Base-by-base conservation (phyloP, 2,888 invertebrate species). In the Quadroppia sp. region DNA sequence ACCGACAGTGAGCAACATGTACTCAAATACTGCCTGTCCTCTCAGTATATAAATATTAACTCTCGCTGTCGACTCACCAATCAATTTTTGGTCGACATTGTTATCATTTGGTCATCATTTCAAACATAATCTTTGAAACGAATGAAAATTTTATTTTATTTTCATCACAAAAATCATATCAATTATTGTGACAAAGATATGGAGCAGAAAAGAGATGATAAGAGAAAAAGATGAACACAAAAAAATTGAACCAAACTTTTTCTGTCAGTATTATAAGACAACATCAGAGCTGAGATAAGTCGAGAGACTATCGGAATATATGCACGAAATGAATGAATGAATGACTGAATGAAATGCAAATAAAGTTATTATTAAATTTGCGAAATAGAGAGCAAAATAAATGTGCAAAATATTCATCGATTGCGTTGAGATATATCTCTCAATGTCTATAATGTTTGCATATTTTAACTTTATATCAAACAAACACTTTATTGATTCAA, bases 341-440 rank as follows among this genome's bases (percentile, higher is more conserved):
- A 59, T 25, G 15, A 23, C 6, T 3, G 25, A 59, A 25, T 59
- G 56, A 59, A n/a, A 59, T 59, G 56, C 25, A 59, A 59, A 59
- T 59, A 59, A 59, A 20, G 20, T 59, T 20, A 59, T 59, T 59
- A 59, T n/a, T 13, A 59, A 59, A 23, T 7, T 59, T 7, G 20
- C 6, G 20, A 20, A 59, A 6, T 28, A 59, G 11, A 23, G 20
- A 59, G 11, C 20, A n/a, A n/a, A n/a, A n/a, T n/a, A n/a, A n/a
- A n/a, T n/a, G 56, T 59, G 20, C 3, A 20, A 59, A 59, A 28
- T 59, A 59, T 59, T 59, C 20, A 59, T 59, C 25, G 20, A 59
- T 59, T 59, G 56, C n/a, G 25, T 25, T 59, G 25, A 59, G 3
- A 59, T 59, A 28, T 59, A 50, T 17, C 50, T 50, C 6, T 6